Base-by-base conservation (phyloP, 1,140 invertebrate species). In the Bombus affinis region DNA sequence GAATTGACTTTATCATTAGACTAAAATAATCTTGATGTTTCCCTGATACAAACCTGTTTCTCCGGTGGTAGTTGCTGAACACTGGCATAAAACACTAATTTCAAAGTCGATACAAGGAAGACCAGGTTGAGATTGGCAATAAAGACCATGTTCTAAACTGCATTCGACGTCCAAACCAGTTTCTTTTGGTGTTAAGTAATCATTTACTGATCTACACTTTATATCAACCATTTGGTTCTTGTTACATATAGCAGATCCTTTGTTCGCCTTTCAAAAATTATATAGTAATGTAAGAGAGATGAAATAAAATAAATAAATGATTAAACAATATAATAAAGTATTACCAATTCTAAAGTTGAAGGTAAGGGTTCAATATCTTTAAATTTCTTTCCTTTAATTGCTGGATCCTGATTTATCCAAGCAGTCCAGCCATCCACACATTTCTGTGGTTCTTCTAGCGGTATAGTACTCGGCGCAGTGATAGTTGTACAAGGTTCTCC, bases 81-180 rank as follows among this genome's bases (percentile, higher is more conserved):
- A 97, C 85, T 96, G 94, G 92, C 97, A 98, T 44, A 96, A 95
- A 53, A 97, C 96, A 44, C 97, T 95, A 28, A 98, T 96, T 93
- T 98, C 97, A 93, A 97, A 98, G 92, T 98, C 97, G 47, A 95
- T 93, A 91, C 97, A 97, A 28, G 94, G 94, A 32, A 93, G 90
- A 42, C 92, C 88, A 22, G 91, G 82, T 47, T 95, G 93, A 4
- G 91, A 90, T 37, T 95, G 91, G 92, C 98, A 98, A 13, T 96
- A 92, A 0, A 98, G 94, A 2, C 98, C 98, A 66, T 95, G 95
- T 88, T 97, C 95, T 37, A 98, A 91, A 90, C 96, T 97, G 92
- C 98, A 98, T 73, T 97, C 96, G 0, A 97, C 97, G 90, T 97
- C 96, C 82, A 98, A 95, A 2, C 97, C 97, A 28, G 97, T 97